Evolutionary conservation across 2,797 vertebrate genomes (phyloP).

Genomic region (Oryzias sinensis): DNA sequence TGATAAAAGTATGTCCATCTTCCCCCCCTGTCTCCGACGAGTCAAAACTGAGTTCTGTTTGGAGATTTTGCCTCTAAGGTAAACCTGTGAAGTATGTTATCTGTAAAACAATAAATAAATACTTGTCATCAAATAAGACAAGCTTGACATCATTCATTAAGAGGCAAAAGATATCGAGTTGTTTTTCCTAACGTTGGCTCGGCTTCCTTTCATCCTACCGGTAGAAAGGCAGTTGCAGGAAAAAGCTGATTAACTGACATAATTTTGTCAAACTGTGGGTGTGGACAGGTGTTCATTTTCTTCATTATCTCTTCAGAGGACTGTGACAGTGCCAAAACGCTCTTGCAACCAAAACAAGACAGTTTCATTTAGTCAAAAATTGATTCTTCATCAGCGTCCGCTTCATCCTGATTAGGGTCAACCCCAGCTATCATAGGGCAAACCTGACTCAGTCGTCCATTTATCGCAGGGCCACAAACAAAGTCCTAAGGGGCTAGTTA

Average conservation of each 20-base stretch:
- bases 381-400: slow-evolving; percentile 17
- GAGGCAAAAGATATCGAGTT: slow-evolving; percentile 30
- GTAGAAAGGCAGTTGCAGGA: slow-evolving; percentile 20
- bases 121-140: slow-evolving; percentile 73
- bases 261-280: slow-evolving; percentile 7
- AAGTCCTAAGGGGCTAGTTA: too few relatives aligned
- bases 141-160: slow-evolving; percentile 72
- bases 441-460: too few relatives aligned
- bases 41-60: slow-evolving; percentile 65
- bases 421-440: too few relatives aligned
- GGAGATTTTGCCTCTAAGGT: slow-evolving; percentile 75
- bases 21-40: slow-evolving; percentile 61
- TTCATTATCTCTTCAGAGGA: not conserved
- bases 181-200: slow-evolving; percentile 35
- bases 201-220: slow-evolving; percentile 44
- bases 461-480: too few relatives aligned
- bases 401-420: too few relatives aligned
- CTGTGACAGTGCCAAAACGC: slow-evolving; percentile 57
- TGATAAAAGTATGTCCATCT: slow-evolving; percentile 74
- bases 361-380: not conserved
- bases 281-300: slow-evolving; percentile 2
- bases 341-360: slow-evolving; percentile 66
- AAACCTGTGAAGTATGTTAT: slow-evolving; percentile 79
- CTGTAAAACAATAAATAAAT: slow-evolving; percentile 79
- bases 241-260: slow-evolving; percentile 10